Evolutionary conservation across 1,140 invertebrate species (phyloP).

Genomic region (Drosophila sechellia): DNA sequence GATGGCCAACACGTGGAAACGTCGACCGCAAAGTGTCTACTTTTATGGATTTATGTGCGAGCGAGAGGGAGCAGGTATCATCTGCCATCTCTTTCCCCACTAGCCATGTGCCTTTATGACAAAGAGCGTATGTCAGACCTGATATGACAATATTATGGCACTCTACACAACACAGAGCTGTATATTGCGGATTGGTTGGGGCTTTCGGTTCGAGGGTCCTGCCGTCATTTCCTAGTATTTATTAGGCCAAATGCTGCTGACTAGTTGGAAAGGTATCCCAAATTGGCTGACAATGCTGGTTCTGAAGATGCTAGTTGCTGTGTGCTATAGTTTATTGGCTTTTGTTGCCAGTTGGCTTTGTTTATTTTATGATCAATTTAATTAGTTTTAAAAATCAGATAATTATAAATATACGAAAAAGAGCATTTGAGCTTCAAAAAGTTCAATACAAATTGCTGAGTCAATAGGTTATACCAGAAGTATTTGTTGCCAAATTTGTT

Average conservation of each 20-base stretch:
- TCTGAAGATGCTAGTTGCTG: slow-evolving; percentile 5
- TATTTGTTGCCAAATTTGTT: too few species aligned
- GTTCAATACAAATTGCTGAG: too few species aligned
- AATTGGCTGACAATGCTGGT: slow-evolving; percentile 44
- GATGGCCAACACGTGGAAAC: slow-evolving; percentile 54
- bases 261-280: neutral
- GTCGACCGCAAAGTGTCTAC: slow-evolving; percentile 44
- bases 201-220: slow-evolving; percentile 22
- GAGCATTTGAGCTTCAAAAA: too few species aligned
- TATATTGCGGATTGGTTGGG: slow-evolving; percentile 18
- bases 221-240: slow-evolving; percentile 6
- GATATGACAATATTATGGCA: slow-evolving; percentile 56
- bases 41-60: slow-evolving; percentile 63
- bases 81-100: slow-evolving; percentile 7
- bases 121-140: slow-evolving; percentile 56
- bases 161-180: slow-evolving; percentile 5
- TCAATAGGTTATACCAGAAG: too few species aligned
- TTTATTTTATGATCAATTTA: neutral
- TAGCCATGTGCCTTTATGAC: slow-evolving; percentile 26
- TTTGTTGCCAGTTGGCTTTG: too few species aligned
- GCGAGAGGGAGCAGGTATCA: slow-evolving; percentile 17
- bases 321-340: neutral
- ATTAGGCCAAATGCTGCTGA: slow-evolving; percentile 37
- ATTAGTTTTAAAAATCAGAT: neutral
- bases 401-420: neutral